Base-by-base conservation (phyloP, 2,888 invertebrate species). In the Incurvaria masculella region DNA sequence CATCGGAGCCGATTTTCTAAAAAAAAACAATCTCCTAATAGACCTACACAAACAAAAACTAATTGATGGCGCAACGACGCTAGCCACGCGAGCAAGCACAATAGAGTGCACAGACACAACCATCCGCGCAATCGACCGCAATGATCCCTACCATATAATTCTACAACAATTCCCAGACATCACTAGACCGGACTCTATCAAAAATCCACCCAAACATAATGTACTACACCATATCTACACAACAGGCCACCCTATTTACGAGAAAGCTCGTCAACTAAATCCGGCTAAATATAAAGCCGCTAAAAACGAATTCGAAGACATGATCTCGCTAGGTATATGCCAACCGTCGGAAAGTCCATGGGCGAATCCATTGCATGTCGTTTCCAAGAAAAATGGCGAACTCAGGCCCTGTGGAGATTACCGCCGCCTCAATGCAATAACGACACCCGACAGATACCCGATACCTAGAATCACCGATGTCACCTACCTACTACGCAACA, bases 321-420 rank as follows among this genome's bases (percentile, higher is more conserved):
- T 68, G 62, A 50, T 61, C 4, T 58, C 68, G 19, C 51, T 57
- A 18, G 72, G 68, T 1, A 66, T 72, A 11, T 66, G 66, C 26
- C 56, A 67, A 4, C 69, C 66, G 0, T 70, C 68, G 0, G 61
- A 48, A 6, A 44, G 44, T 40, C 39, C 38, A 10, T 48, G 44
- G 48, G 43, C 48, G 6, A 38, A 19, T 18, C 48, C 41, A 10
- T 11, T 50, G 2, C 50, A 45, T 17, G 39, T 50, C 10, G 40
- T 40, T 1, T 16, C 19, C 4, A 49, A 49, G 27, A 49, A 49
- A 33, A 42, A 42, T 11, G 48, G 21, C 5, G 46, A 41, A 3
- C 6, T 41, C 5, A 19, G 41, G 10, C 6, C 17, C 41, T 8
- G 6, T 4, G 44, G 44, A 6, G 44, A 44, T 23, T 44, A 44